These are phyloP conservation scores for Latrodectus elegans DNA, from an alignment of 2,888 invertebrate genomes.

Conservation along the genomic window DNA sequence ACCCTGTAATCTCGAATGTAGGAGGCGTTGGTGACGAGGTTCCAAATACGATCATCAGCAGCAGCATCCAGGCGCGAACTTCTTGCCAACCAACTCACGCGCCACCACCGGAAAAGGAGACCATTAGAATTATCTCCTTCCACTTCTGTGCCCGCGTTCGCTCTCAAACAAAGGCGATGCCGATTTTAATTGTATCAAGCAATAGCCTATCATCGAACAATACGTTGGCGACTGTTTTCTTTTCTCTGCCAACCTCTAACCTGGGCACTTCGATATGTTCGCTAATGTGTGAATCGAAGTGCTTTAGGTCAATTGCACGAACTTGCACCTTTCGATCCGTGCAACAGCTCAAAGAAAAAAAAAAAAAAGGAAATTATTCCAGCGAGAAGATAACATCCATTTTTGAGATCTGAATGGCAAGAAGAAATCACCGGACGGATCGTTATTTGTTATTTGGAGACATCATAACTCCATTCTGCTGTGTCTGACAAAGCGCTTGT, in stretches of 20 bases:
- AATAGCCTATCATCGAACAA: not conserved
- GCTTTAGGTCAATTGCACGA: not conserved
- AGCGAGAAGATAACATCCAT: not conserved
- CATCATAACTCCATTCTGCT: not conserved
- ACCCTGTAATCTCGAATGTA: not conserved
- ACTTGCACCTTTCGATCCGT: not conserved
- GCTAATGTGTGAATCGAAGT: not conserved
- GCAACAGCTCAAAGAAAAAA: not conserved
- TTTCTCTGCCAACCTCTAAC: not conserved
- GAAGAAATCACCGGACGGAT: not conserved
- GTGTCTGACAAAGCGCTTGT: not conserved
- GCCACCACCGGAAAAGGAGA: constrained; percentile 5
- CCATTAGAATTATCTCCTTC: constrained; percentile 2
- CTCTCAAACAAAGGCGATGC: not conserved
- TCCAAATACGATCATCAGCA: not conserved
- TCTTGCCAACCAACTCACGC: constrained; percentile 2
- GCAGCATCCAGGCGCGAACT: not conserved
- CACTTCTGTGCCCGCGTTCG: not conserved
- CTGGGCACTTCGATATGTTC: not conserved
- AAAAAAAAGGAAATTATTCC: not conserved
- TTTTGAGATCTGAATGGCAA: not conserved
- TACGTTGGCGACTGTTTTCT: not conserved
- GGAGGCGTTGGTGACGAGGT: not conserved
- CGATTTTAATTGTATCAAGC: not conserved
- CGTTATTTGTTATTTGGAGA: not conserved